These are phyloP conservation scores for Oenanthe melanoleuca DNA, from an alignment of 2,113 vertebrate genomes.

Conservation along the genomic window DNA sequence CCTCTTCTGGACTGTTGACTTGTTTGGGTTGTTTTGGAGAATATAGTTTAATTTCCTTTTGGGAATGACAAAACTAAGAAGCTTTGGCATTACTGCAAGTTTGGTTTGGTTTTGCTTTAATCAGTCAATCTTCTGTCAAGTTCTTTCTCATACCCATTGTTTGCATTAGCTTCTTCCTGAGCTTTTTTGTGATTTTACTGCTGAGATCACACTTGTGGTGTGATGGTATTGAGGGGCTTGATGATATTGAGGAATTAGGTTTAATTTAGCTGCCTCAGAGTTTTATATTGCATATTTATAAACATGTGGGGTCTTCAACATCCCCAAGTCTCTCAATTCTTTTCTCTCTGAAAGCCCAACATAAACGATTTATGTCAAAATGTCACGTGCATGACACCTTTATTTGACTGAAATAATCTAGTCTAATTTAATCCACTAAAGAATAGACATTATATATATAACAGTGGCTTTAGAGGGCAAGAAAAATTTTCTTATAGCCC, in stretches of 20 bases:
- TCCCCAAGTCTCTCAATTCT: neutral
- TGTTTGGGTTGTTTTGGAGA: neutral
- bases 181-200: neutral
- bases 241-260: neutral
- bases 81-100: neutral
- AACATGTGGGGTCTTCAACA: neutral
- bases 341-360: neutral
- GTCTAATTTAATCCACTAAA: neutral
- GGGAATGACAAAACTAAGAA: neutral
- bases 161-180: neutral
- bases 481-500: neutral
- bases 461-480: neutral
- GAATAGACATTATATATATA: neutral
- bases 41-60: neutral
- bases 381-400: rapidly evolving
- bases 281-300: neutral
- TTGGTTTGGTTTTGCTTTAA: neutral
- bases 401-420: neutral
- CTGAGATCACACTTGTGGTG: neutral
- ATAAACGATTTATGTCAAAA: neutral
- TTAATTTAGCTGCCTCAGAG: neutral
- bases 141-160: rapidly evolving
- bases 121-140: rapidly evolving
- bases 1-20: neutral
- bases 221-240: neutral